A percentile compares a stretch with the other conserved stretches of the same genome.
Evolutionary conservation across 2,113 vertebrate genomes (phyloP).

Genomic region (Arothron firmamentum): DNA sequence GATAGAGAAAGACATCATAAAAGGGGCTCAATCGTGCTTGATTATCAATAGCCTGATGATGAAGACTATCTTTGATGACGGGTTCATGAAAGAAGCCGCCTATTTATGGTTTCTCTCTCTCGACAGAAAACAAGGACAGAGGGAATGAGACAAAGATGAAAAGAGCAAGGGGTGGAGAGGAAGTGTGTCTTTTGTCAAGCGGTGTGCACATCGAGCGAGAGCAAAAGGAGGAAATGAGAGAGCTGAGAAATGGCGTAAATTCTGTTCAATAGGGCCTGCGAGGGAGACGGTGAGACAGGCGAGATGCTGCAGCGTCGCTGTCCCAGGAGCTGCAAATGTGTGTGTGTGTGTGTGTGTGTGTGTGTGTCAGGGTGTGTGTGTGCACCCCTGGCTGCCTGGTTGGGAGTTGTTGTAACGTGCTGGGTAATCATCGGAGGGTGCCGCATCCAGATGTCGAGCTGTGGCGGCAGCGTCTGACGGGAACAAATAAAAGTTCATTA

Average conservation of each 20-base stretch:
- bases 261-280: constrained; percentile 33
- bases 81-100: constrained; percentile 54
- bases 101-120: constrained; percentile 60
- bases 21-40: constrained; percentile 68
- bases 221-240: constrained; percentile 50
- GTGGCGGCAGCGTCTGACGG: constrained; percentile 4
- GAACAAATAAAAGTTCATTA: background rate
- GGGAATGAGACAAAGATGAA: constrained; percentile 61
- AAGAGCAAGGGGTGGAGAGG: constrained; percentile 58
- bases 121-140: constrained; percentile 57
- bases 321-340: constrained; percentile 35
- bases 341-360: constrained; percentile 8
- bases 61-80: constrained; percentile 67
- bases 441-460: constrained; percentile 55
- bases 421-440: constrained; percentile 51
- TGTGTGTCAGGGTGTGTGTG: constrained; percentile 2
- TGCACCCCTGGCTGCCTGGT: constrained; percentile 2
- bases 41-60: constrained; percentile 67
- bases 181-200: constrained; percentile 56
- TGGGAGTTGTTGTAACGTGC: constrained; percentile 44
- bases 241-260: constrained; percentile 33
- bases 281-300: constrained; percentile 5
- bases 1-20: constrained; percentile 56
- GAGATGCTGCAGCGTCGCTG: constrained; percentile 10
- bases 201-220: constrained; percentile 35